Base-by-base conservation (phyloP, 2,113 vertebrate species). In the Menidia beryllina region DNA sequence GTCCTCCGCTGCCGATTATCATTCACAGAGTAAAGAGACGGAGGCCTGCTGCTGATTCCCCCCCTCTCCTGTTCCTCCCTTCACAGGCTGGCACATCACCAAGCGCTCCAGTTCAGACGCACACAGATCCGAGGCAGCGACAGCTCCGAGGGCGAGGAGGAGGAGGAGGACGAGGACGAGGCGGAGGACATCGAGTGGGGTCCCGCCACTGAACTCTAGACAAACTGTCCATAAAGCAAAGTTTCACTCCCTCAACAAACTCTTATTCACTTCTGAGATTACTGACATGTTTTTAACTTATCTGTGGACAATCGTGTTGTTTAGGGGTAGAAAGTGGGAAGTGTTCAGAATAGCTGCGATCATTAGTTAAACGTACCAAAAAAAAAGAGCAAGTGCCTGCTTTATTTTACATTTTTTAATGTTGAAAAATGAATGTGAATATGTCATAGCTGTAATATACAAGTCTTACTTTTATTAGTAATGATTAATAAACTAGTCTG, bases 191-290 rank as follows among this genome's bases (percentile, higher is more conserved):
- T 95, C 0, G 95, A 95, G 72, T 98, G 97, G 97, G 98, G 96
- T 5, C 96, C 96, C 0, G 98, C 97, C 9, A 98, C 98, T 0
- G 96, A 98, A 5, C 93, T 98, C 26, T 98, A 95, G 77, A 83
- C 8, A 0, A 9, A 17, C 0, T 0, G 13, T 68, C 51, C 74
- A 47, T 34, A 24, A 36, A 38, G 36, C 1, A 13, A 43, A 1
- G 14, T 54, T 60, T 70, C 62, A 56, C 26, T 59, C 63, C n/a
- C 0, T 4, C 1, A 7, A 52, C 17, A 63, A 67, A 59, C 45
- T 62, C 9, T 58, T 15, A n/a, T n/a, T 1, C 21, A n/a, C 49
- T 7, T 41, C 19, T n/a, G 36, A 39, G 20, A 64, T 53, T 20
- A 27, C 55, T 64, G 25, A 34, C 10, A 34, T 10, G n/a, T 47